A percentile compares a stretch with the other conserved stretches of the same genome.
Evolutionary conservation across 2,888 invertebrate species (phyloP).

Genomic region (Parnassius smintheus): DNA sequence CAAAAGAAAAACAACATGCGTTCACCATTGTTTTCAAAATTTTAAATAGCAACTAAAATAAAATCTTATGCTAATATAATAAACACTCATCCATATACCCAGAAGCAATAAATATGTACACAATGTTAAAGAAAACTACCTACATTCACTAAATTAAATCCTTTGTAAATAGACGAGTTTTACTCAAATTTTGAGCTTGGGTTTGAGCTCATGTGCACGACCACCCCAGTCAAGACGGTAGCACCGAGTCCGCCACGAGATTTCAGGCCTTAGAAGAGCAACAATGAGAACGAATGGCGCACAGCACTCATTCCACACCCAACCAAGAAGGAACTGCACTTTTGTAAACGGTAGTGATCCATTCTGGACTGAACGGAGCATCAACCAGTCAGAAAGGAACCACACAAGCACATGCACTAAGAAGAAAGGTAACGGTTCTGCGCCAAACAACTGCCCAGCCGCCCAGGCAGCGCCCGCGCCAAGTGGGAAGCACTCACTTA

Average conservation of each 20-base stretch:
- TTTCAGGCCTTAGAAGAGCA: conserved; percentile 92
- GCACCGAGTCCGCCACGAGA: conserved; percentile 95
- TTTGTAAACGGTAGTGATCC: conserved; percentile 96
- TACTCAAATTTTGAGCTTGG: conserved; percentile 84
- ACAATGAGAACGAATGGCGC: conserved; percentile 94
- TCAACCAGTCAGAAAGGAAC: conserved; percentile 97
- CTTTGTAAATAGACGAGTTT: conserved; percentile 48
- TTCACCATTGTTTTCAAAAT: conserved; percentile 48
- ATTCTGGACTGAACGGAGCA: conserved; percentile 94
- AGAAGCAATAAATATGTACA: conserved; percentile 36
- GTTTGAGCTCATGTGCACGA: conserved; percentile 92
- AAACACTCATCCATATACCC: conserved; percentile 46
- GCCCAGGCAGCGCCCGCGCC: conserved; percentile 96
- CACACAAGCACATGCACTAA: conserved; percentile 95
- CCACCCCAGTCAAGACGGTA: conserved; percentile 98
- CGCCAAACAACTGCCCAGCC: conserved; percentile 88
- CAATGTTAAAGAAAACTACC: conserved; percentile 39
- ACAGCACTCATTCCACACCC: conserved; percentile 95
- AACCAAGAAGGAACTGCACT: conserved; percentile 96
- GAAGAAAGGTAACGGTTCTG: conserved; percentile 95
- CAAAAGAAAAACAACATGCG: conserved; percentile 71
- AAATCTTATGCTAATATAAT: conserved; percentile 60
- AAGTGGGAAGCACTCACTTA: conserved; percentile 96
- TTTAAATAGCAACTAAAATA: conserved; percentile 59
- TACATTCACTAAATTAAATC: conserved; percentile 67